Evolutionary conservation across 2,888 invertebrate species (phyloP).

Genomic region (Volucella inflata): DNA sequence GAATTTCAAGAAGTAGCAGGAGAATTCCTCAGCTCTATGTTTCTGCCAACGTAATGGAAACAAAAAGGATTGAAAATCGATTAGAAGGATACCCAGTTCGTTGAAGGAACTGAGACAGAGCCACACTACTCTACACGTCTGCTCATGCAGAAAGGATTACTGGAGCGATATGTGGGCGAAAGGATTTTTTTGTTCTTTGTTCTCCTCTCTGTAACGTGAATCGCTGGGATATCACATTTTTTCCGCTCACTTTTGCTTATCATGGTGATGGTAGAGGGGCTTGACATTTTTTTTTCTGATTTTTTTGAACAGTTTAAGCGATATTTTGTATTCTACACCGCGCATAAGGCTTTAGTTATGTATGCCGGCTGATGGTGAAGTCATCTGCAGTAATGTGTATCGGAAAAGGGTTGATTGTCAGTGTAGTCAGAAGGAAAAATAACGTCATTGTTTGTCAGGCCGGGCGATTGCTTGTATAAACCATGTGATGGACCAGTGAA

Average conservation of each 20-base stretch:
- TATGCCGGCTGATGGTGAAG: not conserved
- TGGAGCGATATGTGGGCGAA: conserved; percentile 29
- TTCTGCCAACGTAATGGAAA: not conserved
- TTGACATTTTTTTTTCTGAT: conserved; percentile 10
- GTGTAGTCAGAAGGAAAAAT: not conserved
- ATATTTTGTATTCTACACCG: conserved; percentile 20
- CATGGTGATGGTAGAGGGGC: conserved; percentile 19
- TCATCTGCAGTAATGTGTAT: conserved; percentile 2
- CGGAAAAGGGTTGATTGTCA: not conserved
- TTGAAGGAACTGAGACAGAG: not conserved
- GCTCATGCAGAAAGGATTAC: conserved; percentile 37
- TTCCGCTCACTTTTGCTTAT: conserved; percentile 28
- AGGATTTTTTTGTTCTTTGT: conserved; percentile 25
- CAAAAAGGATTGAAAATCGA: conserved; percentile 66
- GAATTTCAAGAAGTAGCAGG: conserved; percentile 31
- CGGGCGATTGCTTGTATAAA: no score
- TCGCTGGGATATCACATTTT: conserved; percentile 6
- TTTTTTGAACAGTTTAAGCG: conserved; percentile 7
- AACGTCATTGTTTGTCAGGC: no score
- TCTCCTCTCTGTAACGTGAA: not conserved
- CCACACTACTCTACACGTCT: not conserved
- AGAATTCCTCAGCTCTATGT: not conserved
- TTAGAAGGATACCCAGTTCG: conserved; percentile 43
- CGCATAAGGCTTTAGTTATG: not conserved
- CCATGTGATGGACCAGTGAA: no score